Evolutionary conservation across 35 echinoderm and acorn worm species (phyloP).

Genomic region (Eucidaris tribuloides): DNA sequence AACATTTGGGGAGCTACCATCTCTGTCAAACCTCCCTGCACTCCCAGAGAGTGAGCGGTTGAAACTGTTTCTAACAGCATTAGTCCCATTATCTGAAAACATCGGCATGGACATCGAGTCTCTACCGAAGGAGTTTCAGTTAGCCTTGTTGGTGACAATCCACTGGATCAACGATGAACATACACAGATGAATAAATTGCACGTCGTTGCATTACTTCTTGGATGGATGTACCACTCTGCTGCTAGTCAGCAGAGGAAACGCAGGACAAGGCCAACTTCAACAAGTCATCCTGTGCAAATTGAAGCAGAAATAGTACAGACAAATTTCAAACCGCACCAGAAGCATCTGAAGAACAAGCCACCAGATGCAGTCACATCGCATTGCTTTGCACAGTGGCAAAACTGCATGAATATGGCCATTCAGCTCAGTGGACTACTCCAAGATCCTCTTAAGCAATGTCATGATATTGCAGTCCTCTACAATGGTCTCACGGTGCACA

Average conservation of each 20-base stretch:
- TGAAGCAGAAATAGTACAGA: background rate
- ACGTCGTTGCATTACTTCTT: constrained; percentile 30
- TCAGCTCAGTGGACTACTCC: constrained; percentile 48
- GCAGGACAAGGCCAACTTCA: constrained; percentile 4
- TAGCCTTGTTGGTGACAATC: constrained; percentile 10
- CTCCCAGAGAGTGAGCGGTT: background rate
- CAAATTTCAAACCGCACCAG: constrained; percentile 23
- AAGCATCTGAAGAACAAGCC: background rate
- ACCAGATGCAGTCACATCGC: constrained; percentile 25
- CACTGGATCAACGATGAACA: constrained; percentile 29
- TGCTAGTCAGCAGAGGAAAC: background rate
- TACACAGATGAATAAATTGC: background rate
- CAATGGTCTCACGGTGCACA: constrained; percentile 60
- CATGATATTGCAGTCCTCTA: constrained; percentile 62
- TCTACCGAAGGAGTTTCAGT: constrained; percentile 35
- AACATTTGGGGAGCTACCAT: constrained; percentile 32
- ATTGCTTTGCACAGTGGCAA: constrained; percentile 51
- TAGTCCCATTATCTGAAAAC: background rate
- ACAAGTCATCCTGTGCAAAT: too few species aligned
- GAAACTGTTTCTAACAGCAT: background rate
- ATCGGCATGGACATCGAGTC: background rate
- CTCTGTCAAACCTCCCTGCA: background rate
- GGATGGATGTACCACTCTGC: constrained; percentile 36
- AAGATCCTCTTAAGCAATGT: background rate
- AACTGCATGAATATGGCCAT: constrained; percentile 15